These are phyloP conservation scores for Cheilosia urbana DNA, from an alignment of 2,888 invertebrate genomes.

Conservation along the genomic window DNA sequence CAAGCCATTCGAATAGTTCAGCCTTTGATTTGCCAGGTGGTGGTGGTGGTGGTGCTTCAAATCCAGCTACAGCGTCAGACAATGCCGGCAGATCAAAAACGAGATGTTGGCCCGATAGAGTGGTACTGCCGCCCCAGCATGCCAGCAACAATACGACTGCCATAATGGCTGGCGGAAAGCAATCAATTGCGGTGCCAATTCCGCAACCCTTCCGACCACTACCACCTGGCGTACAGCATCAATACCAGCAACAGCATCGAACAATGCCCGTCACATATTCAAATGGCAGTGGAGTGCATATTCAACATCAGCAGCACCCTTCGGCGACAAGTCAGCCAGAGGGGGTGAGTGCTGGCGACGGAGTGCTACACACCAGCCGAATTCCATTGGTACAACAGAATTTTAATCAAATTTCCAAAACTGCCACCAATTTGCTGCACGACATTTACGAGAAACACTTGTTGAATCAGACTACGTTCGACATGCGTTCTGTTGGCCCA, in stretches of 20 bases:
- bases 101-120: conserved; percentile 59
- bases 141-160: conserved; percentile 51
- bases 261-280: conserved; percentile 55
- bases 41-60: conserved; percentile 41
- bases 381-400: conserved; percentile 76
- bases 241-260: conserved; percentile 54
- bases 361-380: conserved; percentile 68
- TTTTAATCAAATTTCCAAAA: conserved; percentile 82
- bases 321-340: conserved; percentile 45
- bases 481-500: conserved; percentile 67
- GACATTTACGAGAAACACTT: conserved; percentile 82
- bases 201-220: conserved; percentile 75
- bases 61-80: conserved; percentile 40
- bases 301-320: conserved; percentile 62
- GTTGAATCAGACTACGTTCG: conserved; percentile 81
- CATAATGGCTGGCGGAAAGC: conserved; percentile 71
- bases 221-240: conserved; percentile 66
- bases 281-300: conserved; percentile 54
- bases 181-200: conserved; percentile 78
- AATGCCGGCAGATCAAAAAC: conserved; percentile 61
- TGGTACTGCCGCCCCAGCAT: conserved; percentile 26
- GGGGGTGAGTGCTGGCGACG: conserved; percentile 70
- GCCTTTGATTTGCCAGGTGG: conserved; percentile 65
- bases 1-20: conserved; percentile 55
- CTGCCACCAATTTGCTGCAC: conserved; percentile 80